Conservation (phyloP, 2,797 vertebrate genomes). For the Hybognathus amarus region DNA sequence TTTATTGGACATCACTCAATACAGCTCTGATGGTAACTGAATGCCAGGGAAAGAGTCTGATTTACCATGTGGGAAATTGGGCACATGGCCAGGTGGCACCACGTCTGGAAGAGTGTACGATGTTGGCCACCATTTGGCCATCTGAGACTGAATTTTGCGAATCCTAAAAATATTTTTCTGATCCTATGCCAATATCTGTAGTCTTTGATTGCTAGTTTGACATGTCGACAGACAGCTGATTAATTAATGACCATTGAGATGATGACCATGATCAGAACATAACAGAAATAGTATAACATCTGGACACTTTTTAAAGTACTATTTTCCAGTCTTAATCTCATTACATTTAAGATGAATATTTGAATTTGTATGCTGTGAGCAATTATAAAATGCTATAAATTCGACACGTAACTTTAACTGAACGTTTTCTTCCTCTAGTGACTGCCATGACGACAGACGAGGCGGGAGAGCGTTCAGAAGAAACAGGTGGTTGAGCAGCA, state of each 20-base stretch:
- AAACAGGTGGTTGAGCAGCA: conserved; percentile 74
- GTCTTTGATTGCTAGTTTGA: not conserved
- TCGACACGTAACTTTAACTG: not conserved
- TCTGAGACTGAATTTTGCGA: not conserved
- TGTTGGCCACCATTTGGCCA: not conserved
- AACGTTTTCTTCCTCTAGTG: conserved; percentile 53
- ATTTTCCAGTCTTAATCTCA: not conserved
- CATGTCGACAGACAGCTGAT: not conserved
- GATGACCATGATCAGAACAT: no score
- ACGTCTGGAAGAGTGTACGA: not conserved
- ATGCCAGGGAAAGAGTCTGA: not conserved
- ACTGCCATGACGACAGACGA: conserved; percentile 85
- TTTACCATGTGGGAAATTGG: conserved; percentile 5
- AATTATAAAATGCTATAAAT: not conserved
- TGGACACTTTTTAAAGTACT: not conserved
- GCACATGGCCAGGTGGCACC: not conserved
- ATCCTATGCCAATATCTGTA: not conserved
- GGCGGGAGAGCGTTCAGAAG: conserved; percentile 82
- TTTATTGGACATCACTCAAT: not conserved
- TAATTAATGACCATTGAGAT: no score
- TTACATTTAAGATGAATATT: not conserved
- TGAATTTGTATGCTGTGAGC: not conserved
- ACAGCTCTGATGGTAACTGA: not conserved
- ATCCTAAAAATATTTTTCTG: not conserved
- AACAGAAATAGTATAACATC: not conserved